These are phyloP conservation scores for Pyralis farinalis DNA, from an alignment of 2,888 invertebrate species.

Conservation along the genomic window DNA sequence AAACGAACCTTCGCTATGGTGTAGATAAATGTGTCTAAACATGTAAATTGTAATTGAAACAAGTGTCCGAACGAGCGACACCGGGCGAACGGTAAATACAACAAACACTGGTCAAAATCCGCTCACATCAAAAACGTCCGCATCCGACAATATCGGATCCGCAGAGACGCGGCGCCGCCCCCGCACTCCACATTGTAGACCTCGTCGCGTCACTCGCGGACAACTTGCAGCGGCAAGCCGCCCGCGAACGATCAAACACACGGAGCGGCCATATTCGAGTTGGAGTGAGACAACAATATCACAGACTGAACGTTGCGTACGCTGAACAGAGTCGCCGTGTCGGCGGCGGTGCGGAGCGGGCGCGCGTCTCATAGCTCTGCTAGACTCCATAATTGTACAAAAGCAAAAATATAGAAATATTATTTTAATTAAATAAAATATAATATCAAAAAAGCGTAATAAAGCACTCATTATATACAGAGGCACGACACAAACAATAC, in stretches of 20 bases:
- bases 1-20: no score
- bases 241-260: not conserved
- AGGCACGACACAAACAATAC: slow-evolving; percentile 60
- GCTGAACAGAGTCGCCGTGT: not conserved
- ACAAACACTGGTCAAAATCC: no score
- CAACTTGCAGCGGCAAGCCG: no score
- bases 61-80: no score
- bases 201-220: no score
- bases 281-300: slow-evolving; percentile 6
- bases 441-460: slow-evolving; percentile 73
- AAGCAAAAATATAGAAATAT: slow-evolving; percentile 49
- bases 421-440: slow-evolving; percentile 44
- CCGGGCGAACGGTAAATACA: no score
- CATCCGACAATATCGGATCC: not conserved
- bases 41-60: no score
- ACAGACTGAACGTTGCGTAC: slow-evolving; percentile 2
- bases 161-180: no score
- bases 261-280: not conserved
- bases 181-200: no score
- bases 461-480: slow-evolving; percentile 73
- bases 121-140: no score
- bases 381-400: slow-evolving; percentile 32
- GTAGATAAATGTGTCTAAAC: no score
- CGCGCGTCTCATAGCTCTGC: no score
- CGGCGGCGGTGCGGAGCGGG: slow-evolving; percentile 6